Percentiles rank a stretch among this genome's conserved stretches.
Evolutionary conservation across 30 jellyfish, hydroid and myxozoan species (phyloP).

Genomic region (Hydractinia echinata): DNA sequence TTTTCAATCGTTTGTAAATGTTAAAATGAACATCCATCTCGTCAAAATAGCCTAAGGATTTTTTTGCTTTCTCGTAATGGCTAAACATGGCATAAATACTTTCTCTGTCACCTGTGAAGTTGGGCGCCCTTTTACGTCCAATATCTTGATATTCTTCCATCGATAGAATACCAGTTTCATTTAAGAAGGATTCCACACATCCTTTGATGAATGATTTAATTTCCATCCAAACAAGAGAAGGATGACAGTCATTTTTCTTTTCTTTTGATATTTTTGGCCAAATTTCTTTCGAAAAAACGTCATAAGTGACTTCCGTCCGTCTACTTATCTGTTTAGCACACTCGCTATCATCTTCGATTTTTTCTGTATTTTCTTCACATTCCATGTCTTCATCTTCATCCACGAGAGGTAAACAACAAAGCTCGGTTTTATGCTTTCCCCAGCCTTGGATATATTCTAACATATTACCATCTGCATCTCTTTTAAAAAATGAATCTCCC

Average conservation of each 20-base stretch:
- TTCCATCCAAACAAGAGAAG: conserved; percentile 86
- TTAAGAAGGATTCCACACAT: conserved; percentile 40
- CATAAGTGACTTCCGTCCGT: conserved; percentile 53
- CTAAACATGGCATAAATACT: conserved; percentile 47
- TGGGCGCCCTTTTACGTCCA: conserved; percentile 80
- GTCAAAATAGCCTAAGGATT: conserved; percentile 38
- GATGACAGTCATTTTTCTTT: conserved; percentile 48
- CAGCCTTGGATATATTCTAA: conserved; percentile 60
- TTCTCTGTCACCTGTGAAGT: conserved; percentile 67
- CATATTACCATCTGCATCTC: conserved; percentile 50
- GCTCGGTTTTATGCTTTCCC: conserved; percentile 56
- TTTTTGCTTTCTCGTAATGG: conserved; percentile 43
- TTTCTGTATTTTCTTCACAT: conserved; percentile 10
- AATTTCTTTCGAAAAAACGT: conserved; percentile 46
- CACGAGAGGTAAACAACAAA: conserved; percentile 42
- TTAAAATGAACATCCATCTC: conserved; percentile 55
- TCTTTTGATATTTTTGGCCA: conserved; percentile 65
- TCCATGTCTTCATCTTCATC: conserved; percentile 39
- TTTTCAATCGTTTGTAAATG: conserved; percentile 53
- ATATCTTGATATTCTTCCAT: conserved; percentile 47
- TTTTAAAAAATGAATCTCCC: conserved; percentile 60
- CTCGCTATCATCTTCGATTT: conserved; percentile 18
- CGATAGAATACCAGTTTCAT: conserved; percentile 44
- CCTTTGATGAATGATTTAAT: conserved; percentile 88
- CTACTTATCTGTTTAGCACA: neutral